Conservation (phyloP, 53 echinoderm and acorn worm species). For the Holothuria scabra region DNA sequence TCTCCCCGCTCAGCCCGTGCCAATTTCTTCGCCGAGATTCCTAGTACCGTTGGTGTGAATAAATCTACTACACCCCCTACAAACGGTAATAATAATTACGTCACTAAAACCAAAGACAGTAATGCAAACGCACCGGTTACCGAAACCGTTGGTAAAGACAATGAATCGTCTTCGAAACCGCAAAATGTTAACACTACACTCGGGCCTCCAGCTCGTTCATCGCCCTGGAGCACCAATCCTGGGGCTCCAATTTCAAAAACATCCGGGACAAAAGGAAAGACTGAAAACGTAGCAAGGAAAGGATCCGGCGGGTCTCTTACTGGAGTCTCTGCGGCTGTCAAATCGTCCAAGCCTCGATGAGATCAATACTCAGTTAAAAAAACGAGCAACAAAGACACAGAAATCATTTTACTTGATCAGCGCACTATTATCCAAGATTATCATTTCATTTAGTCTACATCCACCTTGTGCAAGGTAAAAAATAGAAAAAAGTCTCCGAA, state of each 20-base stretch:
- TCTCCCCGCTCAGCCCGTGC: slow-evolving; percentile 78
- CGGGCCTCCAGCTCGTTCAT: slow-evolving; percentile 70
- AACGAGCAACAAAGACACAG: no score
- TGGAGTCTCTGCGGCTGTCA: background rate
- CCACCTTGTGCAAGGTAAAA: no score
- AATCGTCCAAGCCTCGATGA: slow-evolving; percentile 21
- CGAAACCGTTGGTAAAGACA: background rate
- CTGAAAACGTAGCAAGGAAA: background rate
- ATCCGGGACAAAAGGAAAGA: slow-evolving; percentile 15
- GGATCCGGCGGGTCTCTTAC: slow-evolving; percentile 7
- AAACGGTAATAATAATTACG: slow-evolving; percentile 45
- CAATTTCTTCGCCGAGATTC: slow-evolving; percentile 75
- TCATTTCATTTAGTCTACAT: no score
- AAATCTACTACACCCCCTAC: slow-evolving; percentile 1
- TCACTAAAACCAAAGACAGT: slow-evolving; percentile 27
- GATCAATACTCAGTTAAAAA: no score
- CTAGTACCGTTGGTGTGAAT: background rate
- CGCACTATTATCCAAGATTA: no score
- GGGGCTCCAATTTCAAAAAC: slow-evolving; percentile 44
- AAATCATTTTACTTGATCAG: no score
- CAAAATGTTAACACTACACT: background rate
- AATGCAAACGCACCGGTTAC: slow-evolving; percentile 33
- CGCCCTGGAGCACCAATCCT: slow-evolving; percentile 77
- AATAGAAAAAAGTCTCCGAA: no score
- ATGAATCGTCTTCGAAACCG: background rate